phyloP scores from a whole-genome alignment of 2,797 vertebrate species.

The Malacoctenus gilli region DNA sequence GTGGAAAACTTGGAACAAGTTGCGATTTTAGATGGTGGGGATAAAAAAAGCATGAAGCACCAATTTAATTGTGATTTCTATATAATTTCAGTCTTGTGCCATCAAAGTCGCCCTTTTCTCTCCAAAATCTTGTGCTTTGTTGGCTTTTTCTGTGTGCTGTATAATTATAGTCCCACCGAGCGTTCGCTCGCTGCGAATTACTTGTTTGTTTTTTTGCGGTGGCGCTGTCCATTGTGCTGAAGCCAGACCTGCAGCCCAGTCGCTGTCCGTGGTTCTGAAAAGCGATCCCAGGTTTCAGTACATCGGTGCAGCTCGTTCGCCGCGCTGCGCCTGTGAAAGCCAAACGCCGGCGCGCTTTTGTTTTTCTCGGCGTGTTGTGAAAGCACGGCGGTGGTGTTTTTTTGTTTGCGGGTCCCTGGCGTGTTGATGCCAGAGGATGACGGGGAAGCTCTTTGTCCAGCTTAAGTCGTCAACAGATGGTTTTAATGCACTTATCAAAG shows the following conservation, averaged over 20 bases:
- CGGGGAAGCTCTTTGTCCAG: constrained; percentile 24
- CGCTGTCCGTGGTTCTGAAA: constrained; percentile 43
- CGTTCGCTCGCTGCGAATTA: not conserved
- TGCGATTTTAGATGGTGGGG: no score
- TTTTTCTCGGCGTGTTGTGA: constrained; percentile 14
- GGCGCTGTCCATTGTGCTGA: constrained; percentile 57
- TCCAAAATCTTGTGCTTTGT: no score
- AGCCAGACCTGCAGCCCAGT: no score
- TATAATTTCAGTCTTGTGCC: not conserved
- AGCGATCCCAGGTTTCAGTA: not conserved
- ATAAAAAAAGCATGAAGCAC: no score
- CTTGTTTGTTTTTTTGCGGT: not conserved
- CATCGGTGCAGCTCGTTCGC: not conserved
- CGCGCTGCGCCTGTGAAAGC: constrained; percentile 5
- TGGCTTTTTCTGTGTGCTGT: not conserved
- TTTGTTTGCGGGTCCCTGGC: constrained; percentile 1
- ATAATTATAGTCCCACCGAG: not conserved
- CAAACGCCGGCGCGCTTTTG: constrained; percentile 8
- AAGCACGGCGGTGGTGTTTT: not conserved
- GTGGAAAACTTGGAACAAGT: no score
- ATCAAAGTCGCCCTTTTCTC: no score
- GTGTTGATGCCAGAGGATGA: constrained; percentile 8
- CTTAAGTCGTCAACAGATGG: constrained; percentile 38
- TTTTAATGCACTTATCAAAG: constrained; percentile 47
- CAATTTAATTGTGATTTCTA: no score